Conservation (phyloP, 2,797 vertebrate species). For the Semaprochilodus insignis region DNA sequence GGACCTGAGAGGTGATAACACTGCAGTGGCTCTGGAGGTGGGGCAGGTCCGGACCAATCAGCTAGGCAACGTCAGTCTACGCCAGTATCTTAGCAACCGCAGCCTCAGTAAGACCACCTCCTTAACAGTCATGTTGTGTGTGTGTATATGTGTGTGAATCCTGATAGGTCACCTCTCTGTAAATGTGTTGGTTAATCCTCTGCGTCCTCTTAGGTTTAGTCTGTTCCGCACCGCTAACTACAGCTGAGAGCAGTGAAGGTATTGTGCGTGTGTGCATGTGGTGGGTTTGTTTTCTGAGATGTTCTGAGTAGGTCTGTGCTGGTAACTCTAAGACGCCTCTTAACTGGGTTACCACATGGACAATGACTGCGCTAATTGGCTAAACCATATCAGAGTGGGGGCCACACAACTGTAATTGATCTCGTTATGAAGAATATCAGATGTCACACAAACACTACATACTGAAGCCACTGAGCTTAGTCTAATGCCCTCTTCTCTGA, state of each 20-base stretch:
- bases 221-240: conserved; percentile 75
- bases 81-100: conserved; percentile 94
- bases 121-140: conserved; percentile 4
- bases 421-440: too few species aligned
- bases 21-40: conserved; percentile 88
- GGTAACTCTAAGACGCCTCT: too few species aligned
- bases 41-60: conserved; percentile 87
- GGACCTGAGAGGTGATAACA: conserved; percentile 89
- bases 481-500: too few species aligned
- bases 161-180: not conserved
- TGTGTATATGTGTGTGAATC: conserved; percentile 14
- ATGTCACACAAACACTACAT: too few species aligned
- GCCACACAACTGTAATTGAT: too few species aligned
- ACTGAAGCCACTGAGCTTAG: too few species aligned
- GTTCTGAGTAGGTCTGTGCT: not conserved
- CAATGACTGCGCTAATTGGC: too few species aligned
- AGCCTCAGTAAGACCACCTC: conserved; percentile 84
- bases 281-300: conserved; percentile 47
- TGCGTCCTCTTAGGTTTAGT: conserved; percentile 76
- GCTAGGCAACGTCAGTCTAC: conserved; percentile 91
- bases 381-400: too few species aligned
- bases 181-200: conserved; percentile 27
- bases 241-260: conserved; percentile 78
- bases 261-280: conserved; percentile 49
- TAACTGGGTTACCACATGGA: too few species aligned